Base-by-base conservation (phyloP, 2,797 vertebrate species). In the Siniperca scherzeri region DNA sequence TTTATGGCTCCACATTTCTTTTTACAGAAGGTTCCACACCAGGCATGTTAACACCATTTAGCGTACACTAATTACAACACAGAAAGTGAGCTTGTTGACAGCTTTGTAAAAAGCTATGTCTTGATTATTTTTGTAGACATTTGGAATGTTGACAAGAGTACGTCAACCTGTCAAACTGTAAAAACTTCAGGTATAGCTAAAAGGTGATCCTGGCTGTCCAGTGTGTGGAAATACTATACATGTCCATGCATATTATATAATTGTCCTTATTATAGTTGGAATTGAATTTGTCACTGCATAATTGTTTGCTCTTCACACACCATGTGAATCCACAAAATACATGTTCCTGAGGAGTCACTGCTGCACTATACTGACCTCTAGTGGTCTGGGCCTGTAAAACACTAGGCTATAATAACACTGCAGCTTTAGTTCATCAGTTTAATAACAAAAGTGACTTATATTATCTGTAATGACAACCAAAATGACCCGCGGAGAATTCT, bases 341-440 rank as follows among this genome's bases (percentile, higher is more conserved):
- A 21, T 14, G 27, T 21, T 27, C 2, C 33, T 68, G 5, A 25
- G 17, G 8, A 9, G 40, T 48, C 36, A 42, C 16, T 22, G 12
- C 33, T 74, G 38, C 48, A 11, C 53, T 53, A 30, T 19, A 56
- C 55, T 76, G 85, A 52, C 66, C 81, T 74, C 87, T 66, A 57
- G 48, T 75, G 90, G 80, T 30, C 4, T 2, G 14, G 3, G 5
- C 3, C 0, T 55, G 17, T 25, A 80, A n/a, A 60, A 74, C 75
- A 77, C 1, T 17, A 22, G 4, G 10, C 21, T n/a, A 0, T 3
- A 22, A 38, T 44, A 74, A 19, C 60, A 12, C 27, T 46, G 25
- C 21, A 46, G n/a, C 13, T 79, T 33, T 0, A 33, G 13, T 38
- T 59, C 0, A 69, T 17, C 1, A 21, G 12, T 78, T 46, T 59